Evolutionary conservation across 2,888 invertebrate species (phyloP).

Genomic region (Cryptus armator): DNA sequence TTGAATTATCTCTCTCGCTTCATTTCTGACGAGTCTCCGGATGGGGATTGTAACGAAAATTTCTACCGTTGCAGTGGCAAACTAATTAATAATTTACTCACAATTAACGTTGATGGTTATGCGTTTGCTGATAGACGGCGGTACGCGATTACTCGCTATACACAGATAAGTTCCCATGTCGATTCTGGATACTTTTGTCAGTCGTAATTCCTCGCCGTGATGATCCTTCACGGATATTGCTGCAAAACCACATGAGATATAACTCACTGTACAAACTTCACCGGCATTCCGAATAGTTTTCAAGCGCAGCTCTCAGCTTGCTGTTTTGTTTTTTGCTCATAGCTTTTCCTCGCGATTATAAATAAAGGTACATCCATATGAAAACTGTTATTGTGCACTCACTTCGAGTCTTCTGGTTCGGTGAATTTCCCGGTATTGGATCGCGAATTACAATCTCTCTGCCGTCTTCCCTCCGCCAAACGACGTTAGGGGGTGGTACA

Average conservation of each 20-base stretch:
- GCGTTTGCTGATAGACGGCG: constrained; percentile 95
- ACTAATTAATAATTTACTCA: constrained; percentile 87
- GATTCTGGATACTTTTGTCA: constrained; percentile 93
- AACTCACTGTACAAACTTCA: background rate
- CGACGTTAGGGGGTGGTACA: constrained; percentile 92
- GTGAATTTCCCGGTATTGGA: constrained; percentile 80
- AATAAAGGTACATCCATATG: constrained; percentile 12
- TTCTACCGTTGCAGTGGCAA: constrained; percentile 36
- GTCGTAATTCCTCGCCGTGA: constrained; percentile 91
- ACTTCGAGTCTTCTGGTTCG: constrained; percentile 79
- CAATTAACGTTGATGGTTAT: constrained; percentile 95
- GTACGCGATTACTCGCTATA: constrained; percentile 95
- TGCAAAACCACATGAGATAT: constrained; percentile 79
- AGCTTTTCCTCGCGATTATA: background rate
- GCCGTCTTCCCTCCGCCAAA: constrained; percentile 94
- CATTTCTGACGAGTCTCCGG: background rate
- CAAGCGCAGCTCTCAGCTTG: background rate
- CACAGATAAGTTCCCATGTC: constrained; percentile 97
- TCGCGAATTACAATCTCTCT: constrained; percentile 92
- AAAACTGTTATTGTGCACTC: constrained; percentile 55
- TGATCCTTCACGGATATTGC: constrained; percentile 87
- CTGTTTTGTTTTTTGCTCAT: background rate
- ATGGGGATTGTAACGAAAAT: background rate
- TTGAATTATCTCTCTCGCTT: constrained; percentile 28
- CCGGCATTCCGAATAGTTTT: background rate